These are phyloP conservation scores for Meloe dianella DNA, from an alignment of 2,888 invertebrate genomes.

Conservation along the genomic window DNA sequence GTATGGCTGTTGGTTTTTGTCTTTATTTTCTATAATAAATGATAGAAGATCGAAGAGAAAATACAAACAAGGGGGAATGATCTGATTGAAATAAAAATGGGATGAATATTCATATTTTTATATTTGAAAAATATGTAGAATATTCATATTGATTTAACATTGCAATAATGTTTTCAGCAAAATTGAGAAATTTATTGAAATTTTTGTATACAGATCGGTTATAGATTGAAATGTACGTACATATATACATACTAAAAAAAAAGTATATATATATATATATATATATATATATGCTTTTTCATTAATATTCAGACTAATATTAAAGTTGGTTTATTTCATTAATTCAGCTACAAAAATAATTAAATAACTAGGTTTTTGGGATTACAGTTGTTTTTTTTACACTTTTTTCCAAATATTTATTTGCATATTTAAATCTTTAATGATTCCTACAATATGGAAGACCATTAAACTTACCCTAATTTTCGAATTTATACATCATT, in stretches of 20 bases:
- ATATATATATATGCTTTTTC: no score
- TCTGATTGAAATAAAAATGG: neutral
- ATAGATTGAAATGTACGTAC: neutral
- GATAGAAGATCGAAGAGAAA: neutral
- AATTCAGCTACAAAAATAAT: slow-evolving; percentile 1
- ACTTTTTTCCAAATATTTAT: neutral
- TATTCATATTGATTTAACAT: neutral
- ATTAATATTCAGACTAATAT: neutral
- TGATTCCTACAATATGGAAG: neutral
- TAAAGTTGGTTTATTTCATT: slow-evolving; percentile 2
- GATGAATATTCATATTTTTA: neutral
- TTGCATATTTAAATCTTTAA: neutral
- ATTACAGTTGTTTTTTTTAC: neutral
- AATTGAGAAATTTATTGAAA: neutral
- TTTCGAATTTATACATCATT: no score
- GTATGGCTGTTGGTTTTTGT: neutral
- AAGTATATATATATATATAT: no score
- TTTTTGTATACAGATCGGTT: neutral
- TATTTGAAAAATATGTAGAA: neutral
- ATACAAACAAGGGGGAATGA: neutral
- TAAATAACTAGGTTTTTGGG: neutral
- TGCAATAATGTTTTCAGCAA: neutral
- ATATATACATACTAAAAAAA: no score
- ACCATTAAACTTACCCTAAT: no score
- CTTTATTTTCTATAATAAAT: neutral